Evolutionary conservation across 2,888 invertebrate species (phyloP).

Genomic region (Volucella zonaria): DNA sequence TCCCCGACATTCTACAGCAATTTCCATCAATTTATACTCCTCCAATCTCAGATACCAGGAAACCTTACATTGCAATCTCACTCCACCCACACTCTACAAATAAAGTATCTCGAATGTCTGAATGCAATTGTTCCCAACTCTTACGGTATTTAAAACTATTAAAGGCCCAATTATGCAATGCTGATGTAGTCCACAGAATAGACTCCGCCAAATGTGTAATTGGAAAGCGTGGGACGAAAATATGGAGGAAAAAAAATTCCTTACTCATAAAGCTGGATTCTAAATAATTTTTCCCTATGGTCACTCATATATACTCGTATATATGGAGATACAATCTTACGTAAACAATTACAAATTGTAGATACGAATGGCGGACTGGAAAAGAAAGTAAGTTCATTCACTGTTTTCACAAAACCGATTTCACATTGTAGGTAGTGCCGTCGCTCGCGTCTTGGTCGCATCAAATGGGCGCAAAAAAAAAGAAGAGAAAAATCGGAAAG

Average conservation of each 20-base stretch:
- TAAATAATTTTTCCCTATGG: background rate
- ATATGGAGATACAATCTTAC: too few species aligned
- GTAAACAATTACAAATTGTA: constrained; percentile 63
- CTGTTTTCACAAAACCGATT: constrained; percentile 59
- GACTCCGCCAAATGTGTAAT: constrained; percentile 4
- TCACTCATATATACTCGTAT: too few species aligned
- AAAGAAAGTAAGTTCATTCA: constrained; percentile 72
- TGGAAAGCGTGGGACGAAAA: constrained; percentile 55
- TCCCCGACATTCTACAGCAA: constrained; percentile 21
- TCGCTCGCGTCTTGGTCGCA: background rate
- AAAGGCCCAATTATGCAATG: constrained; percentile 49
- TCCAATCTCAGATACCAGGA: background rate
- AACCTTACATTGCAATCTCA: constrained; percentile 3
- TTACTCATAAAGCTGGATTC: constrained; percentile 35
- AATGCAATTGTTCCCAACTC: background rate
- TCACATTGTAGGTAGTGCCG: constrained; percentile 47
- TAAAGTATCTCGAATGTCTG: constrained; percentile 6
- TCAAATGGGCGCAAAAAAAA: background rate
- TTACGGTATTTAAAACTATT: constrained; percentile 16
- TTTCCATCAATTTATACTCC: constrained; percentile 11
- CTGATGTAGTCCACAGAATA: constrained; percentile 41
- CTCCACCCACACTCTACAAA: constrained; percentile 21
- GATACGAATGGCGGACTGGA: constrained; percentile 3
- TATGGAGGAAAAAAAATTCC: constrained; percentile 9
- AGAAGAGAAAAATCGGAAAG: constrained; percentile 9